phyloP scores from a whole-genome alignment of 2,888 invertebrate species.

The Drosophila algonquin region DNA sequence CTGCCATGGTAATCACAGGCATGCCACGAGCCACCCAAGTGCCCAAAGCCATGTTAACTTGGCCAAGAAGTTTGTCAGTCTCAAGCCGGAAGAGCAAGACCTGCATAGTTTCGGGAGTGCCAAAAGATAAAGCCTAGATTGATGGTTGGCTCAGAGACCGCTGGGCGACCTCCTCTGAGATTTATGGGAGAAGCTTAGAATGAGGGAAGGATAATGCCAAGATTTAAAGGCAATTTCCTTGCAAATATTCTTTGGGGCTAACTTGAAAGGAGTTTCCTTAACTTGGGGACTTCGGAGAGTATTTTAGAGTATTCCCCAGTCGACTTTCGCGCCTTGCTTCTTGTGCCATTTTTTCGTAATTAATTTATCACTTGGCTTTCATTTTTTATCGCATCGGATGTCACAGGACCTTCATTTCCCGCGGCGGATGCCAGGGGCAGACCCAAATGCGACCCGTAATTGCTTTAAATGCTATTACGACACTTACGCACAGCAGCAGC shows the following conservation, averaged over 20 bases:
- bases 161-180: neutral
- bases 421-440: slow-evolving; percentile 6
- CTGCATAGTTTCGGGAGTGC: neutral
- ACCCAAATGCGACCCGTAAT: slow-evolving; percentile 76
- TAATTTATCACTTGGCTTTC: slow-evolving; percentile 55
- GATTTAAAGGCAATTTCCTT: neutral
- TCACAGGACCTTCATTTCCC: slow-evolving; percentile 69
- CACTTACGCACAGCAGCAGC: slow-evolving; percentile 71
- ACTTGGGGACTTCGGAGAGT: slow-evolving; percentile 6
- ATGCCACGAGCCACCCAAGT: neutral
- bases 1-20: neutral
- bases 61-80: slow-evolving; percentile 30
- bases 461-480: slow-evolving; percentile 81
- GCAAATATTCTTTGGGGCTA: too few species aligned
- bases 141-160: neutral
- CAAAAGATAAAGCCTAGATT: slow-evolving; percentile 5
- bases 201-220: neutral
- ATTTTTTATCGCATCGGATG: slow-evolving; percentile 67
- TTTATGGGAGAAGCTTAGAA: neutral
- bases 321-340: neutral
- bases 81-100: neutral
- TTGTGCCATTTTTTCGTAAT: slow-evolving; percentile 32
- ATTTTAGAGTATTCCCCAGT: neutral
- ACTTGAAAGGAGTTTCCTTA: too few species aligned
- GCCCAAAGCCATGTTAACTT: slow-evolving; percentile 52